Evolutionary conservation across 2,888 invertebrate genomes (phyloP), one percentile per base, ranked within the genome.

Genomic region (Sicus ferrugineus): DNA sequence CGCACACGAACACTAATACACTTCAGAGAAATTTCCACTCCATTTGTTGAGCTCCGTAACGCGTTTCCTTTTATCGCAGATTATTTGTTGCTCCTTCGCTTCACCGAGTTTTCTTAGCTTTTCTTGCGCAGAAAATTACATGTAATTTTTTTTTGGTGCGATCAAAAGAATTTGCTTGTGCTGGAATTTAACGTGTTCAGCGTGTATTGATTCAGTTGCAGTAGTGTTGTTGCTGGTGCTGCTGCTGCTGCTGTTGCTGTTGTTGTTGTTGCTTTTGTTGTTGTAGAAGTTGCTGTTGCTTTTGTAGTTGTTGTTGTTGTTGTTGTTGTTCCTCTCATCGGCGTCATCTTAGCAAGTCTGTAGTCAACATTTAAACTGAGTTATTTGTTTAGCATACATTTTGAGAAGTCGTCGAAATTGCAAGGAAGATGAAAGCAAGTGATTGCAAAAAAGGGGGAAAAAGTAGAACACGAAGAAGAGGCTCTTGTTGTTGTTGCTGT

Each of bases 21-120:
- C 26, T 14, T 19, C 21, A 21, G 21, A 52, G 52, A 52, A 38
- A 42, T 63, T 68, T 68, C 62, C 68, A 68, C 63, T 68, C 68
- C 68, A 68, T 68, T 63, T 68, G 63, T 56, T 68, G 63, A 63
- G 63, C 63, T 68, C 58, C 56, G 63, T 68, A 63, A 23, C 28
- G 54, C 28, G n/a, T 68, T 68, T 52, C 23, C 31, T 30, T 63
- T 59, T 48, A 64, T 64, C 64, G n/a, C 28, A 30, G 19, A n/a
- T 64, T 64, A 50, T 30, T 21, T 59, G 28, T 31, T 54, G 9
- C 34, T 4, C 28, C 61, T 42, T 61, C 26, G 42, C 38, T 61
- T 61, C 5, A n/a, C 7, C 31, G n/a, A n/a, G 7, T n/a, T 59
- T 19, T 23, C 31, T 34, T 59, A 2, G n/a, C 38, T 21, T 34